Evolutionary conservation across 2,113 vertebrate species (phyloP).

Genomic region (Percopsis transmontana): DNA sequence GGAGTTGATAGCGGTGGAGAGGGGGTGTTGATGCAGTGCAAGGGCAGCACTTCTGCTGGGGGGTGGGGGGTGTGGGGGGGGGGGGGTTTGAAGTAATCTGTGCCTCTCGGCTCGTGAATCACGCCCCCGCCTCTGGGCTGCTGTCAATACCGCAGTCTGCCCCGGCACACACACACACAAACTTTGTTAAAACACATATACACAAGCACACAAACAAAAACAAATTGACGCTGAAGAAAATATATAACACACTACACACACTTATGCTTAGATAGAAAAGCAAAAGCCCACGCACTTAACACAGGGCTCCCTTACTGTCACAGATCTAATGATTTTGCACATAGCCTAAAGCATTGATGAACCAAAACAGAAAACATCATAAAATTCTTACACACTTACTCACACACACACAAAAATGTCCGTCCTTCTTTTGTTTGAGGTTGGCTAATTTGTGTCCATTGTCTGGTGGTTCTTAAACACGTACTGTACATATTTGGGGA

Average conservation of each 20-base stretch:
- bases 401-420: not conserved
- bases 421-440: too few species aligned
- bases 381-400: not conserved
- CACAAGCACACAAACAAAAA: not conserved
- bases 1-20: constrained; percentile 26
- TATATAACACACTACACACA: constrained; percentile 6
- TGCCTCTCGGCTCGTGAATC: constrained; percentile 67
- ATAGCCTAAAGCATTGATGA: constrained; percentile 36
- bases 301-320: constrained; percentile 43
- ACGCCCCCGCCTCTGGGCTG: constrained; percentile 40
- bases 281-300: constrained; percentile 43
- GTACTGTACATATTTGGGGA: constrained; percentile 16
- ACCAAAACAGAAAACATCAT: constrained; percentile 10
- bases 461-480: constrained; percentile 17
- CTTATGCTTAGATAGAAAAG: constrained; percentile 11
- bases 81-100: constrained; percentile 48
- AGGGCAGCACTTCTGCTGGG: constrained; percentile 74
- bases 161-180: constrained; percentile 19
- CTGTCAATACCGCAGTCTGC: constrained; percentile 54
- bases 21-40: constrained; percentile 58
- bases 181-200: not conserved
- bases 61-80: constrained; percentile 39
- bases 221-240: not conserved
- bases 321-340: constrained; percentile 33
- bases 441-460: constrained; percentile 29